phyloP scores from a whole-genome alignment of 1,140 invertebrate genomes.

The Druon quercuslanigerum region DNA sequence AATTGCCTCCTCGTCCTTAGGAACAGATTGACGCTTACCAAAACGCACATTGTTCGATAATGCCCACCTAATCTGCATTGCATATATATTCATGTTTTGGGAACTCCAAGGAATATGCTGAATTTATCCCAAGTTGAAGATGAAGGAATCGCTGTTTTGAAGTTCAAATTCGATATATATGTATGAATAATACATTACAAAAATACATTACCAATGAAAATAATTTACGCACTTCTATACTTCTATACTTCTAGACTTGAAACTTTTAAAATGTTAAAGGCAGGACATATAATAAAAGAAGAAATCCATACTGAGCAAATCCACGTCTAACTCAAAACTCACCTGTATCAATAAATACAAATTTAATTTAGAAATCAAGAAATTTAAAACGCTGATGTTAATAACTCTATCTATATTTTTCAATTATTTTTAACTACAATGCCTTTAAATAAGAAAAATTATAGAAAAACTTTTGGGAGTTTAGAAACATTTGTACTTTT shows the following conservation, averaged over 20 bases:
- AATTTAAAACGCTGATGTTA: too few species aligned
- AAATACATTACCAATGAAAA: neutral
- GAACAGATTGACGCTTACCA: neutral
- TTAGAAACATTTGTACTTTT: too few species aligned
- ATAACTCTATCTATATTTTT: too few species aligned
- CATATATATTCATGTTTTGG: neutral
- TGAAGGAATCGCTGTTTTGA: neutral
- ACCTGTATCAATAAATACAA: too few species aligned
- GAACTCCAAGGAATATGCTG: neutral
- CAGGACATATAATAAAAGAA: too few species aligned
- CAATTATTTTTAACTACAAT: too few species aligned
- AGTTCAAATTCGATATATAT: neutral
- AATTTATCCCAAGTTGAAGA: neutral
- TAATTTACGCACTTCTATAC: neutral
- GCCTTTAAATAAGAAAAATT: too few species aligned
- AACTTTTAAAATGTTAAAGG: too few species aligned
- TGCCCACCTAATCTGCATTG: slow-evolving; percentile 1
- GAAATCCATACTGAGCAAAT: too few species aligned
- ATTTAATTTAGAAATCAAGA: too few species aligned
- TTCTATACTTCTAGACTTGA: neutral
- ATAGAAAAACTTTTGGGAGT: too few species aligned
- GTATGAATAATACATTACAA: neutral
- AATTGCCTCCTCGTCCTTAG: neutral
- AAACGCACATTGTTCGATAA: slow-evolving; percentile 25
- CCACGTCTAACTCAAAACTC: too few species aligned